Evolutionary conservation across 2,113 vertebrate species (phyloP).

Genomic region (Chaetorhynchus papuensis): DNA sequence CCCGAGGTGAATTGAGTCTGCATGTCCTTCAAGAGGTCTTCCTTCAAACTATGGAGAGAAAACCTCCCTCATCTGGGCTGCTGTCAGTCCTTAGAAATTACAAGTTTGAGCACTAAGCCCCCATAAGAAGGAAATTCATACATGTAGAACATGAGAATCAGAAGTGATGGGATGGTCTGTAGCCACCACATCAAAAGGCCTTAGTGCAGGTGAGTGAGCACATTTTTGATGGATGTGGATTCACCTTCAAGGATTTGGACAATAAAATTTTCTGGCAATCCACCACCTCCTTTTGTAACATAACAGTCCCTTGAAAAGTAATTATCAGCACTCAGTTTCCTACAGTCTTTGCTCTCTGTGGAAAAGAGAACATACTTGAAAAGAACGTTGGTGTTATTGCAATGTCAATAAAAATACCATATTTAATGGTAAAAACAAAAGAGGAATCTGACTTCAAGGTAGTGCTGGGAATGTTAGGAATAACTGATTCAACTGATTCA

Average conservation of each 20-base stretch:
- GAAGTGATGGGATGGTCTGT: not conserved
- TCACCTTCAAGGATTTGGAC: not conserved
- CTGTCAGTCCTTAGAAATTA: not conserved
- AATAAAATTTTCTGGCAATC: not conserved
- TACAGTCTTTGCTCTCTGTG: rapidly evolving
- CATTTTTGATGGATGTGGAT: not conserved
- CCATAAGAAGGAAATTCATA: not conserved
- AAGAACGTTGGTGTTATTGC: not conserved
- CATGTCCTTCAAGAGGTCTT: not conserved
- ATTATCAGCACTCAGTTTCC: not conserved
- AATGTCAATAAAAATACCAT: not conserved
- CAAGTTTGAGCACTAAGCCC: not conserved
- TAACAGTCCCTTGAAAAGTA: not conserved
- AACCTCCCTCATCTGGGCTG: not conserved
- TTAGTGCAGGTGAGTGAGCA: not conserved
- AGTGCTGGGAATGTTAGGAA: not conserved
- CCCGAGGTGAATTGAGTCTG: not conserved
- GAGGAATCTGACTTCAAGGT: not conserved
- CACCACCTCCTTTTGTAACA: not conserved
- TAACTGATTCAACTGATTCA: not conserved
- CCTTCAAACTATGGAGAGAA: not conserved
- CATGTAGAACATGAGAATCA: not conserved
- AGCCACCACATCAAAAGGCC: not conserved
- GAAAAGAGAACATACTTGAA: not conserved
- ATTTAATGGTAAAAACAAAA: not conserved